These are phyloP conservation scores for Cyrtorhinus lividipennis DNA, from an alignment of 1,140 invertebrate species.

Conservation along the genomic window DNA sequence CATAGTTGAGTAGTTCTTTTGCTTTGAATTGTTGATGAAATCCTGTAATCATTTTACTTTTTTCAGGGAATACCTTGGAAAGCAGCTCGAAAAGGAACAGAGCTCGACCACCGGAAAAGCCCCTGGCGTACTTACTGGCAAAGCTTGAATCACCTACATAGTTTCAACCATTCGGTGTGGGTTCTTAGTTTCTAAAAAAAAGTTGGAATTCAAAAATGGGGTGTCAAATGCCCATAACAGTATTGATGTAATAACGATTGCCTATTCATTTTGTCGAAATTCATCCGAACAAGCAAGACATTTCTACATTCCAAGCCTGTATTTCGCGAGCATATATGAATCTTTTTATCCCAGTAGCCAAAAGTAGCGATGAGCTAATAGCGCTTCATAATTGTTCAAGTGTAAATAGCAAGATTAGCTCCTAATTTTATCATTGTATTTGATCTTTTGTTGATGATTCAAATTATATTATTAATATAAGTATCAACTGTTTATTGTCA, in stretches of 20 bases:
- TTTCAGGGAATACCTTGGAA: conserved; percentile 86
- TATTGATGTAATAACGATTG: neutral
- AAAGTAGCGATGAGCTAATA: neutral
- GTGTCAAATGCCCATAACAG: neutral
- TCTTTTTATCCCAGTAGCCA: neutral
- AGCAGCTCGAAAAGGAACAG: conserved; percentile 83
- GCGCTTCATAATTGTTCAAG: neutral
- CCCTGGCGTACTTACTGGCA: conserved; percentile 19
- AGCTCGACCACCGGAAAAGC: conserved; percentile 36
- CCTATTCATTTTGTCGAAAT: neutral
- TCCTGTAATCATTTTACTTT: neutral
- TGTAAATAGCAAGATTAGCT: neutral
- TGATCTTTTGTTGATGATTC: neutral
- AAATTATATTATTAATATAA: neutral
- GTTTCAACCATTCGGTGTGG: neutral
- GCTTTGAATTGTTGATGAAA: no score
- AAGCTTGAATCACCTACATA: conserved; percentile 13
- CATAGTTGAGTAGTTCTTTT: no score
- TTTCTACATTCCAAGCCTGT: conserved; percentile 2
- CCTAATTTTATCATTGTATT: neutral
- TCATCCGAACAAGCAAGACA: neutral
- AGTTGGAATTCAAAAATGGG: neutral
- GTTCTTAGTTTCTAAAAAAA: neutral
- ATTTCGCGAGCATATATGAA: no score
- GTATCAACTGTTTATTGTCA: no score